A percentile compares a stretch with the other conserved stretches of the same genome.
phyloP scores from a whole-genome alignment of 2,888 invertebrate genomes.

The Odiellus spinosus region DNA sequence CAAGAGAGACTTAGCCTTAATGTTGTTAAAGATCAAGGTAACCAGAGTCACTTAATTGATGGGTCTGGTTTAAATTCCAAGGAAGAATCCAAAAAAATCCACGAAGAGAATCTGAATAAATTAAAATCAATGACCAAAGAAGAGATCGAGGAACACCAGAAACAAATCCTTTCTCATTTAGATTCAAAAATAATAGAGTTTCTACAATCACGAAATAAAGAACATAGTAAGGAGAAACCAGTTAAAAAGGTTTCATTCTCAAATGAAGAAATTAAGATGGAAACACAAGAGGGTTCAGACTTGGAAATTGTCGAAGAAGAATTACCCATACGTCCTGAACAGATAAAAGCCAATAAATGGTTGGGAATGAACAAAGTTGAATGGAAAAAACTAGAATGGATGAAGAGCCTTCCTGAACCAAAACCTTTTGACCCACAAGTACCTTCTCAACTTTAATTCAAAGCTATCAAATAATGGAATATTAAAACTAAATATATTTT shows the following conservation, averaged over 20 bases:
- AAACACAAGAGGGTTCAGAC: too few species aligned
- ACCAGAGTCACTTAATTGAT: neutral
- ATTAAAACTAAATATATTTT: too few species aligned
- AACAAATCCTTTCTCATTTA: neutral
- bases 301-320: too few species aligned
- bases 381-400: conserved; percentile 74
- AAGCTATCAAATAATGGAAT: too few species aligned
- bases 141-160: neutral
- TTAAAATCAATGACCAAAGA: neutral
- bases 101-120: neutral
- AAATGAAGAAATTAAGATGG: too few species aligned
- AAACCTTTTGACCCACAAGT: conserved; percentile 21
- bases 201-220: too few species aligned
- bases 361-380: conserved; percentile 73
- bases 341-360: conserved; percentile 46
- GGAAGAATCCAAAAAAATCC: neutral
- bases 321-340: too few species aligned
- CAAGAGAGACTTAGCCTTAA: too few species aligned
- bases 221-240: too few species aligned
- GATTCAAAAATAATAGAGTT: too few species aligned
- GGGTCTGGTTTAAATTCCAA: neutral
- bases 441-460: neutral
- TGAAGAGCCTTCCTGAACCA: conserved; percentile 46
- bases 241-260: too few species aligned
- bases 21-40: too few species aligned